Conservation (phyloP, 2,113 vertebrate genomes). For the Phyllostomus discolor region DNA sequence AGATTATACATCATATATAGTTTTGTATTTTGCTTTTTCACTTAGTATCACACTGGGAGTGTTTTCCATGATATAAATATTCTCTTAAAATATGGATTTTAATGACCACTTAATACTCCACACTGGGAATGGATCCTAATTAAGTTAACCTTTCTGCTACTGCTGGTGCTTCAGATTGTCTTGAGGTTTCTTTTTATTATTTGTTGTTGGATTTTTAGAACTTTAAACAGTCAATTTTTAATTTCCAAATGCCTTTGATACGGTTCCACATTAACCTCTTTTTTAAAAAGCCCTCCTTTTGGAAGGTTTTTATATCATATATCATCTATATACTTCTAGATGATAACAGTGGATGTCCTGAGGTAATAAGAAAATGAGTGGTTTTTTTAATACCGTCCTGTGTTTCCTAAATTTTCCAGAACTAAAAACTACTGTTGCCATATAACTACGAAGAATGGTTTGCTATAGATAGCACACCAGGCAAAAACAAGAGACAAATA, state of each 20-base stretch:
- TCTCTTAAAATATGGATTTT: not conserved
- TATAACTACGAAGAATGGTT: not conserved
- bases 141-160: not conserved
- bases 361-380: not conserved
- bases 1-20: not conserved
- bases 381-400: not conserved
- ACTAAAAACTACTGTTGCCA: not conserved
- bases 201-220: not conserved
- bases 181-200: not conserved
- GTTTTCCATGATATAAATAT: not conserved
- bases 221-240: conserved; percentile 17
- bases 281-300: not conserved
- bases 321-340: not conserved
- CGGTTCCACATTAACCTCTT: not conserved
- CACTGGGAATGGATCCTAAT: not conserved
- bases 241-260: conserved; percentile 5
- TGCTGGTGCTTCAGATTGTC: not conserved
- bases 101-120: not conserved
- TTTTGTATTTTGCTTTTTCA: not conserved
- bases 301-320: not conserved
- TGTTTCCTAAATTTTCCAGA: not conserved
- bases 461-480: not conserved
- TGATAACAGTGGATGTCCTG: not conserved
- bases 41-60: not conserved
- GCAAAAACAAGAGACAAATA: not conserved